phyloP scores from a whole-genome alignment of 2,797 vertebrate species.

The Acanthurus leucopareius region DNA sequence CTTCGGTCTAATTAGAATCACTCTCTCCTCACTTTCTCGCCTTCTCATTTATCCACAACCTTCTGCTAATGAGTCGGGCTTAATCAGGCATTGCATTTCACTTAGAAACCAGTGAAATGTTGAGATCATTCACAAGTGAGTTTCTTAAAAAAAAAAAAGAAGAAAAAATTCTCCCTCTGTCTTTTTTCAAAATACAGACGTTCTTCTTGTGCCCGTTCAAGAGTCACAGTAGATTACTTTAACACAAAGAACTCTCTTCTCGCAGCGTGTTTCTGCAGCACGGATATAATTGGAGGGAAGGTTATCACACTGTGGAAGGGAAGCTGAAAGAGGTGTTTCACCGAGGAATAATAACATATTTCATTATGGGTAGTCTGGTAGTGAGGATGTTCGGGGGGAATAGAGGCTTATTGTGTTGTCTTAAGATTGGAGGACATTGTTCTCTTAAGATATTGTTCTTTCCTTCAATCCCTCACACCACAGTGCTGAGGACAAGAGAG shows the following conservation, averaged over 20 bases:
- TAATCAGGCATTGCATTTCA: constrained; percentile 81
- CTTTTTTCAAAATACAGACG: not conserved
- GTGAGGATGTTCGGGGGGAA: constrained; percentile 33
- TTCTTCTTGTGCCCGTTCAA: not conserved
- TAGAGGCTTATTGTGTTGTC: constrained; percentile 56
- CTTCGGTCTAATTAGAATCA: constrained; percentile 68
- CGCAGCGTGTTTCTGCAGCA: constrained; percentile 39
- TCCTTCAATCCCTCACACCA: constrained; percentile 10
- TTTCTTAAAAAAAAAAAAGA: constrained; percentile 17
- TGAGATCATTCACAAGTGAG: constrained; percentile 56
- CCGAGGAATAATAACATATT: constrained; percentile 63
- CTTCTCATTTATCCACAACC: constrained; percentile 66
- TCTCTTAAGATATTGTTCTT: constrained; percentile 29
- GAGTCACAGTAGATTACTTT: constrained; percentile 57
- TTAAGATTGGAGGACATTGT: constrained; percentile 39
- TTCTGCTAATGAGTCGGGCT: constrained; percentile 72
- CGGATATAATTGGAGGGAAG: constrained; percentile 59
- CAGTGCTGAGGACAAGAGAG: constrained; percentile 6
- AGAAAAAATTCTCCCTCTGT: not conserved
- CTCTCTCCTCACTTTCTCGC: constrained; percentile 55
- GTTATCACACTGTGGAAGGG: constrained; percentile 60
- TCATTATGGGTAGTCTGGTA: constrained; percentile 57
- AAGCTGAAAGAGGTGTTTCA: constrained; percentile 43
- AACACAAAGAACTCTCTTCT: constrained; percentile 57
- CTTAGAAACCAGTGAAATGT: constrained; percentile 76